Percentiles rank a stretch among this genome's conserved stretches.
These are phyloP conservation scores for Pimpla rufipes DNA, from an alignment of 2,888 invertebrate genomes.

Conservation along the genomic window DNA sequence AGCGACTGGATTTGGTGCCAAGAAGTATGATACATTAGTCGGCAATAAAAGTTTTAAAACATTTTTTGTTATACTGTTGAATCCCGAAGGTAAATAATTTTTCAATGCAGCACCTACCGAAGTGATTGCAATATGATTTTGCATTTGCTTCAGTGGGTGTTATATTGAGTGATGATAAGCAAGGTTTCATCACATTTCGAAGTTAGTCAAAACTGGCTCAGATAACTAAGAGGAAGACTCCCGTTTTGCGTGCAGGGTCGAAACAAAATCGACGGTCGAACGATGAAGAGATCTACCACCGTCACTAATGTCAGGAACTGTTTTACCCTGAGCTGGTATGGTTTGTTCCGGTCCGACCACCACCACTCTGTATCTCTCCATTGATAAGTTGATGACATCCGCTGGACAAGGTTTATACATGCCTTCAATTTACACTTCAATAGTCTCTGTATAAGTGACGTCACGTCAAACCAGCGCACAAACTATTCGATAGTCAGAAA, in stretches of 20 bases:
- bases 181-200: neutral
- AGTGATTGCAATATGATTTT: neutral
- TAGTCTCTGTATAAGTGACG: neutral
- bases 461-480: neutral
- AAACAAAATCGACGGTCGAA: slow-evolving; percentile 15
- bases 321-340: neutral
- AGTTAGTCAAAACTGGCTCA: neutral
- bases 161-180: neutral
- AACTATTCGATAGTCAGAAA: neutral
- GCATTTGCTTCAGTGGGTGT: neutral
- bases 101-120: too few relatives aligned
- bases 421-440: neutral
- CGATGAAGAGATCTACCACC: neutral
- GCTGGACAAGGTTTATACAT: neutral
- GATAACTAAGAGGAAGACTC: neutral
- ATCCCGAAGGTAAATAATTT: too few relatives aligned
- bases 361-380: neutral
- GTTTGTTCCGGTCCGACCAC: neutral
- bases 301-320: neutral
- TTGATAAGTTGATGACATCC: neutral
- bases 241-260: neutral
- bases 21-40: too few relatives aligned
- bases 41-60: too few relatives aligned
- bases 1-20: too few relatives aligned
- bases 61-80: too few relatives aligned